These are phyloP conservation scores for Hypothenemus hampei DNA, from an alignment of 1,140 invertebrate species.

Conservation along the genomic window DNA sequence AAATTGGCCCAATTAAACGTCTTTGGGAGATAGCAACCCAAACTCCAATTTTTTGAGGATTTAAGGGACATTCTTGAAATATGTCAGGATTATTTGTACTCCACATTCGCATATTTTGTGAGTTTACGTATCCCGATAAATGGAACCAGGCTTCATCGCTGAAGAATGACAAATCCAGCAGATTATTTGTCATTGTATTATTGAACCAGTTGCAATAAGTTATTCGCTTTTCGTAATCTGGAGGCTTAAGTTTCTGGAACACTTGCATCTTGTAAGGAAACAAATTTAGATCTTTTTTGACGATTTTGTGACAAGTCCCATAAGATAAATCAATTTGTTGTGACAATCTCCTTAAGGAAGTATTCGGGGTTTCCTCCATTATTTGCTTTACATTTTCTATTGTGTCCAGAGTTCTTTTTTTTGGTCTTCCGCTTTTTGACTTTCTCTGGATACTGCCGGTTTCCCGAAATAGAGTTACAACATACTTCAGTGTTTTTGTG, in stretches of 20 bases:
- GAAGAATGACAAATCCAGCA: conserved; percentile 3
- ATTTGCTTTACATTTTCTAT: background rate
- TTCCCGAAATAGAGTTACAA: background rate
- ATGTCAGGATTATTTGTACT: background rate
- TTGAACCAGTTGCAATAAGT: too few relatives aligned
- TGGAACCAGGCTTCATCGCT: conserved; percentile 10
- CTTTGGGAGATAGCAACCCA: background rate
- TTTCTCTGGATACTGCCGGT: background rate
- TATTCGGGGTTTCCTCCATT: background rate
- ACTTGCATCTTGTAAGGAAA: background rate
- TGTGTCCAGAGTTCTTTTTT: background rate
- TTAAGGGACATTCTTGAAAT: background rate
- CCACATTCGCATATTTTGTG: conserved; percentile 5
- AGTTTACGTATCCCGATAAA: conserved; percentile 5
- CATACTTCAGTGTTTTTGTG: background rate
- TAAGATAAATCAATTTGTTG: too few relatives aligned
- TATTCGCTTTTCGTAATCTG: background rate
- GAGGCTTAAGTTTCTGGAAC: background rate
- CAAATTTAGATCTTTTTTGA: background rate
- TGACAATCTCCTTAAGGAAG: background rate
- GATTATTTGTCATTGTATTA: background rate
- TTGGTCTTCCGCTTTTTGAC: background rate
- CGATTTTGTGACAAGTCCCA: background rate
- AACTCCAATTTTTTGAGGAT: background rate
- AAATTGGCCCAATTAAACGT: background rate